Percentiles rank a stretch among this genome's conserved stretches.
Evolutionary conservation across 2,888 invertebrate genomes (phyloP).

Genomic region (Sarcophaga caerulescens): DNA sequence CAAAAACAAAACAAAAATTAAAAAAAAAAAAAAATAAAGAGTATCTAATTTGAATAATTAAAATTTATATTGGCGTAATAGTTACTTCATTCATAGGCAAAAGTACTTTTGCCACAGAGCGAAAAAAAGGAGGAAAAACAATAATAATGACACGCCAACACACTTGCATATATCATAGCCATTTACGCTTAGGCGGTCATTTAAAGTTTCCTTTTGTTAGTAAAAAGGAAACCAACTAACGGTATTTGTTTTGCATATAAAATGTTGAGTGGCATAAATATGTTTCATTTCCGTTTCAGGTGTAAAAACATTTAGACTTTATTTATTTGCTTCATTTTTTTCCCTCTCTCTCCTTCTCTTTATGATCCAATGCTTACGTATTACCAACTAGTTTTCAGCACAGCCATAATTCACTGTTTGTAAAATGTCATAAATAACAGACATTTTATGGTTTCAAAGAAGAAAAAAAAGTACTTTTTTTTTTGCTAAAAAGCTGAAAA

Average conservation of each 20-base stretch:
- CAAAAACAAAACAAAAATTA: constrained; percentile 10
- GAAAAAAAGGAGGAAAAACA: background rate
- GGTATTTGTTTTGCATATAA: constrained; percentile 50
- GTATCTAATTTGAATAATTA: constrained; percentile 67
- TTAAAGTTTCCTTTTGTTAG: background rate
- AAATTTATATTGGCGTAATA: constrained; percentile 64
- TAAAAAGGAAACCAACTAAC: constrained; percentile 50
- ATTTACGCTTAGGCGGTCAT: no score
- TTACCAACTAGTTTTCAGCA: constrained; percentile 1
- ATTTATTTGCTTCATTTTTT: background rate
- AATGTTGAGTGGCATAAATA: constrained; percentile 62
- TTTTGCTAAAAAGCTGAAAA: background rate
- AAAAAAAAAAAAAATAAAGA: constrained; percentile 15
- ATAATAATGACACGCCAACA: constrained; percentile 18
- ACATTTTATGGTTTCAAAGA: constrained; percentile 3
- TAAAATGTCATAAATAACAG: constrained; percentile 29
- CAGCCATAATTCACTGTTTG: background rate
- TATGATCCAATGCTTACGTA: background rate
- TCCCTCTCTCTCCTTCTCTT: background rate
- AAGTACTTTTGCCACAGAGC: background rate
- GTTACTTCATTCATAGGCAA: background rate
- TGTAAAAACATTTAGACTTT: constrained; percentile 58
- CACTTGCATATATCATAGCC: background rate
- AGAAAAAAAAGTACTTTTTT: background rate
- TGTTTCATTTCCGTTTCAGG: constrained; percentile 60